Evolutionary conservation across 2,113 vertebrate genomes (phyloP), one percentile per base, ranked within the genome.

Genomic region (Xyliphius kryptos): DNA sequence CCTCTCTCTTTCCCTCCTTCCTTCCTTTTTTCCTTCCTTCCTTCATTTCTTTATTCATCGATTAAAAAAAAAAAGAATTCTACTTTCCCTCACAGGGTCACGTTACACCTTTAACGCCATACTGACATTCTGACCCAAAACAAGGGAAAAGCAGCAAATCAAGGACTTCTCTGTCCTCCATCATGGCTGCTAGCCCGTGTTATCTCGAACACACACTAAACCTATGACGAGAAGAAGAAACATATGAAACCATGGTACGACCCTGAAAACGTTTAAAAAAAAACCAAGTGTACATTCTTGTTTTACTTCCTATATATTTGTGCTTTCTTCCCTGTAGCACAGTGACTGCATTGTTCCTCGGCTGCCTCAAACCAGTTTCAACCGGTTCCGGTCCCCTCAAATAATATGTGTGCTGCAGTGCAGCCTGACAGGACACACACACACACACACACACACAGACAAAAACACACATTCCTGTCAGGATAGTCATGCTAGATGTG

Each of bases 301-400:
- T n/a, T n/a, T n/a, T n/a, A n/a, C n/a, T n/a, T n/a, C n/a, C n/a
- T n/a, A n/a, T n/a, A n/a, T n/a, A n/a, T 43, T 43, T 89, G 90
- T 91, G 83, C 87, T 89, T 85, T 90, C 88, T 86, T 83, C 88
- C 82, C 82, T 88, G 89, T 83, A 92, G 89, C 91, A 95, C 90
- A 93, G 90, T 91, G 83, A 85, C 89, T 85, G 92, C 91, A 97
- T 97, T 98, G 93, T 94, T 95, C 91, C 72, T 56, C 79, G 88
- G 89, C 94, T 93, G 92, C 93, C 89, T 97, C 90, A 96, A 98
- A 98, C 95, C 91, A 89, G 95, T 97, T 96, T 91, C 88, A 97
- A 85, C 95, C 89, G 92, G 95, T 93, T 96, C 91, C 89, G 89
- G 90, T 94, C 94, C 92, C 88, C 90, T 89, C 87, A 88, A 90